Percentiles rank a stretch among this genome's conserved stretches.
phyloP scores from a whole-genome alignment of 2,797 vertebrate species.

The Danio jaintianensis region DNA sequence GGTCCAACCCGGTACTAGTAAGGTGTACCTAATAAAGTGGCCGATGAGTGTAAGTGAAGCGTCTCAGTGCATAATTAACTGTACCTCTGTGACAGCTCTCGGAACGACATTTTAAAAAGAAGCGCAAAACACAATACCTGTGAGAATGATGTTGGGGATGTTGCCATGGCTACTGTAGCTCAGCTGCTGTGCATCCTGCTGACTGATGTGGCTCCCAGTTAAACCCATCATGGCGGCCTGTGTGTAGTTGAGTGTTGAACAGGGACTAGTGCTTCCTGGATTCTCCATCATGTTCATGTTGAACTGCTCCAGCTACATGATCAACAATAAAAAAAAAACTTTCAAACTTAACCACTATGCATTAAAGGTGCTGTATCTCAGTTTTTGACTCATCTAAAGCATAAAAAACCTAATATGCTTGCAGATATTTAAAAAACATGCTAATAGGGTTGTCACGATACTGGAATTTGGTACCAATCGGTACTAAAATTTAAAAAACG shows the following conservation, averaged over 20 bases:
- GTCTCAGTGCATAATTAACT: background rate
- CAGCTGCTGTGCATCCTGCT: slow-evolving; percentile 90
- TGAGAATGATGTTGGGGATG: slow-evolving; percentile 99
- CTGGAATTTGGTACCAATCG: no score
- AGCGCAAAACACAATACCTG: slow-evolving; percentile 81
- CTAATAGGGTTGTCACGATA: no score
- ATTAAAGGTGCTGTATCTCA: no score
- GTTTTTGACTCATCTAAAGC: no score
- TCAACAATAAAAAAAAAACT: background rate
- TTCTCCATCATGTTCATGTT: slow-evolving; percentile 99
- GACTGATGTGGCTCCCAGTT: slow-evolving; percentile 86
- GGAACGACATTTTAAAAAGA: background rate
- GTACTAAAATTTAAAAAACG: no score
- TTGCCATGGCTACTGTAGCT: slow-evolving; percentile 90
- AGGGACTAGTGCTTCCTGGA: slow-evolving; percentile 91
- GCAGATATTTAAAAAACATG: no score
- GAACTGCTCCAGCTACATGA: slow-evolving; percentile 93
- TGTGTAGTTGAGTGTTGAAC: slow-evolving; percentile 96
- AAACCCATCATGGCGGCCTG: slow-evolving; percentile 99
- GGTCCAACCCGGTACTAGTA: no score
- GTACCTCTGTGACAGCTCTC: background rate
- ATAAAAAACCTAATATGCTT: no score
- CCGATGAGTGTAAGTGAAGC: no score
- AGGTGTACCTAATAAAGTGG: no score
- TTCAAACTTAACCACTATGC: no score